These are phyloP conservation scores for Excalfactoria chinensis DNA, from an alignment of 2,113 vertebrate genomes.

Conservation along the genomic window DNA sequence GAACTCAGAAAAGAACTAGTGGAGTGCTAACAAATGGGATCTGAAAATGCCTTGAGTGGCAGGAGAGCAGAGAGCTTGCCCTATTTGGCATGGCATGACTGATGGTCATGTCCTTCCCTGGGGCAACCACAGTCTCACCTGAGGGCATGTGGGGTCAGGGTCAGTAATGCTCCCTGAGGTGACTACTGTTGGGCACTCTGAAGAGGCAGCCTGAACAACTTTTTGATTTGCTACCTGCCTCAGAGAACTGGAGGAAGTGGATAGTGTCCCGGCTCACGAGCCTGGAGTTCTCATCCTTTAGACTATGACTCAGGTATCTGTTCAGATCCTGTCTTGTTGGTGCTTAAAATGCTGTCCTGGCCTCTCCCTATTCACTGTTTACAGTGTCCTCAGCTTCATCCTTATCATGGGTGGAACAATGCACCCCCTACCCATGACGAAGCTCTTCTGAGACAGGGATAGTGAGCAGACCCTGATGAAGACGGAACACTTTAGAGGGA, in stretches of 20 bases:
- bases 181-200: not conserved
- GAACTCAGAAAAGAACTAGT: not conserved
- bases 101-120: rapidly evolving
- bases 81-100: not conserved
- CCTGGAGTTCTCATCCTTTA: not conserved
- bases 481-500: not conserved
- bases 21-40: not conserved
- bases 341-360: not conserved
- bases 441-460: not conserved
- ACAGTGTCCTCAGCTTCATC: not conserved
- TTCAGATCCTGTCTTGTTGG: not conserved
- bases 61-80: not conserved
- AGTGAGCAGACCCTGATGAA: not conserved
- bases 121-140: not conserved
- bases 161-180: not conserved
- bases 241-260: not conserved
- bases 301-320: not conserved
- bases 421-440: not conserved
- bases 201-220: not conserved
- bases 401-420: not conserved
- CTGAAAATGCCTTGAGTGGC: not conserved
- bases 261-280: not conserved
- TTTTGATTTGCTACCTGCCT: not conserved
- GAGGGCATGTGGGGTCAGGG: not conserved
- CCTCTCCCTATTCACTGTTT: not conserved